Conservation (phyloP, 1,140 invertebrate genomes). For the Drosophila serrata region DNA sequence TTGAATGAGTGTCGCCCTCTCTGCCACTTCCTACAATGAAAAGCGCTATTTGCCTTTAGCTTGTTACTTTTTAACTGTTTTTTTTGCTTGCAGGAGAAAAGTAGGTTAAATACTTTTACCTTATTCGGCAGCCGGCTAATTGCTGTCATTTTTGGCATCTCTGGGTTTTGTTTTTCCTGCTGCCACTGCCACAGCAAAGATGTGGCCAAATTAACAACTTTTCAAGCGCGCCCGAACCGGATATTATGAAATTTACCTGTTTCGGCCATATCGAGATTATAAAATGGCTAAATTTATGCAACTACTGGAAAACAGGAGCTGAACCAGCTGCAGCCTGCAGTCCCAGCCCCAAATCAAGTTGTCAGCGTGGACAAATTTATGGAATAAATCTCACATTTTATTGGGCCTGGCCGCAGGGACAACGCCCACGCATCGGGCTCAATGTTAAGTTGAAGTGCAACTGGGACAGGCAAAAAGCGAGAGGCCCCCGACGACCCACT, state of each 20-base stretch:
- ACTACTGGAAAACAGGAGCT: slow-evolving; percentile 44
- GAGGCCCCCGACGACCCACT: slow-evolving; percentile 31
- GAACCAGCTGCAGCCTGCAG: slow-evolving; percentile 32
- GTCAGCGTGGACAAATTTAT: slow-evolving; percentile 69
- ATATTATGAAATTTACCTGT: slow-evolving; percentile 82
- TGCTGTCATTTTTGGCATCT: slow-evolving; percentile 74
- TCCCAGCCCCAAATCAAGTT: slow-evolving; percentile 67
- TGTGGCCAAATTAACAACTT: slow-evolving; percentile 80
- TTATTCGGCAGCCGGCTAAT: slow-evolving; percentile 72
- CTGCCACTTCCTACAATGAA: slow-evolving; percentile 69
- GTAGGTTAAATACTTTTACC: slow-evolving; percentile 83
- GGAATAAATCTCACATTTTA: slow-evolving; percentile 19
- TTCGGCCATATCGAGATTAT: slow-evolving; percentile 77
- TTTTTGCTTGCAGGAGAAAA: slow-evolving; percentile 24
- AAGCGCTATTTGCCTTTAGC: slow-evolving; percentile 22
- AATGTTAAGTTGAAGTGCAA: slow-evolving; percentile 80
- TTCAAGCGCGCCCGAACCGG: slow-evolving; percentile 79
- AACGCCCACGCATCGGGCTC: slow-evolving; percentile 49
- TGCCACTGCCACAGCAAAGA: slow-evolving; percentile 10
- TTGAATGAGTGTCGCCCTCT: slow-evolving; percentile 38
- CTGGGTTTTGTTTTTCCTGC: slow-evolving; percentile 46
- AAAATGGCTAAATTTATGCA: slow-evolving; percentile 81
- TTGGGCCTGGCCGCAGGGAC: slow-evolving; percentile 61
- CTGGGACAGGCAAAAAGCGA: slow-evolving; percentile 9
- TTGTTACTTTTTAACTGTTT: neutral